These are phyloP conservation scores for Drosophila melanica DNA, from an alignment of 1,140 invertebrate genomes.

Conservation along the genomic window DNA sequence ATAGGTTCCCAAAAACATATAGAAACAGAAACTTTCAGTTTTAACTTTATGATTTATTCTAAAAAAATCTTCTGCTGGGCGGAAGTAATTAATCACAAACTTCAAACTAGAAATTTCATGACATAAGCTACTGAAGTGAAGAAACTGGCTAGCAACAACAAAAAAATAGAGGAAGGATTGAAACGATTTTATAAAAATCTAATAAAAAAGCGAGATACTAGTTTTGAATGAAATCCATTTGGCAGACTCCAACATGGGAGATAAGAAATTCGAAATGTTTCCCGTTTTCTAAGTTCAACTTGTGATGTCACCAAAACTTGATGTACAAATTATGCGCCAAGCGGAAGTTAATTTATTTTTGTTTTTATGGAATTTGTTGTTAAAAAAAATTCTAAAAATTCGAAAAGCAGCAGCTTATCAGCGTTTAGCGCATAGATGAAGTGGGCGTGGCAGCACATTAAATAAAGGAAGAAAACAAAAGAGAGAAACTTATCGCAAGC, in stretches of 20 bases:
- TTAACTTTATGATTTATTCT: slow-evolving; percentile 9
- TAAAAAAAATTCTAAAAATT: background rate
- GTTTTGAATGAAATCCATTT: background rate
- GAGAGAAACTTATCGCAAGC: slow-evolving; percentile 45
- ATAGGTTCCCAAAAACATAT: background rate
- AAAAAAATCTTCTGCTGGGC: background rate
- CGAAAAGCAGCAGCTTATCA: slow-evolving; percentile 13
- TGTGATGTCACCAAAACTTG: background rate
- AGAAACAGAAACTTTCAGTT: slow-evolving; percentile 1
- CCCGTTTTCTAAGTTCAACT: background rate
- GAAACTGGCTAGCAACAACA: background rate
- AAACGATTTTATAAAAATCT: background rate
- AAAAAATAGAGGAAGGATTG: background rate
- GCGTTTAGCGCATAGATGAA: background rate
- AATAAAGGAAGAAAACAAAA: slow-evolving; percentile 6
- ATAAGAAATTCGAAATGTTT: slow-evolving; percentile 1
- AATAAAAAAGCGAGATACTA: slow-evolving; percentile 1
- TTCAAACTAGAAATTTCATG: background rate
- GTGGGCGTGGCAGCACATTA: slow-evolving; percentile 27
- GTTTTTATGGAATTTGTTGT: background rate
- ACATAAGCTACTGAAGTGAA: background rate
- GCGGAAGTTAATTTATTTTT: slow-evolving; percentile 7
- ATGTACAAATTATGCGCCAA: background rate
- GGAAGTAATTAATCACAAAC: slow-evolving; percentile 35
- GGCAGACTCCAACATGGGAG: no score